phyloP scores from a whole-genome alignment of 2,888 invertebrate species.

The Drosophila trichaetosa region DNA sequence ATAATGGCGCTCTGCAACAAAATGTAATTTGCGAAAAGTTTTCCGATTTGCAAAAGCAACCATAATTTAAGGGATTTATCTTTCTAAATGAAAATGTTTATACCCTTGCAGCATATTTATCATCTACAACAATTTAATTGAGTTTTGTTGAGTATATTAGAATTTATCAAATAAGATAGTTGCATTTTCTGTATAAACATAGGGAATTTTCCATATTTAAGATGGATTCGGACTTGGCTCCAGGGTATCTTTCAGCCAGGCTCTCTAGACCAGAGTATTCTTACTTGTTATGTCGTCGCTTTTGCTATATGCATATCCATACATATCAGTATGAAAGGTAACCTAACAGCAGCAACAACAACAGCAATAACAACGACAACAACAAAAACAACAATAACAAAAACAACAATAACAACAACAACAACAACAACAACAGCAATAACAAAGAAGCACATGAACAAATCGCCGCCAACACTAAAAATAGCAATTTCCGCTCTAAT shows the following conservation, averaged over 20 bases:
- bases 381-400: conserved; percentile 9
- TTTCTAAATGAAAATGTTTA: too few species aligned
- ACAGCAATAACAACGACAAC: neutral
- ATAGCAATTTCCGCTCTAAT: conserved; percentile 81
- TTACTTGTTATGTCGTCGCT: conserved; percentile 12
- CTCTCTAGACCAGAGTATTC: neutral
- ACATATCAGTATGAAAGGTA: conserved; percentile 5
- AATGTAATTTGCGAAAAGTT: neutral
- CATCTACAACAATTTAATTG: too few species aligned
- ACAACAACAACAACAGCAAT: conserved; percentile 8
- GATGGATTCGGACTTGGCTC: neutral
- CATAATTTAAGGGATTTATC: too few species aligned
- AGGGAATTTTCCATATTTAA: neutral
- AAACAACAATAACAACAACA: neutral
- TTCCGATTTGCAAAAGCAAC: too few species aligned
- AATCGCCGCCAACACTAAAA: conserved; percentile 72
- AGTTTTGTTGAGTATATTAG: too few species aligned
- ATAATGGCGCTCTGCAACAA: neutral
- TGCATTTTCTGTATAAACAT: neutral
- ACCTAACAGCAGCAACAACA: conserved; percentile 8
- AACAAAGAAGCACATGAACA: conserved; percentile 34
- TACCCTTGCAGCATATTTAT: too few species aligned
- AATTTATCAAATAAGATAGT: neutral
- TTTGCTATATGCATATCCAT: conserved; percentile 16
- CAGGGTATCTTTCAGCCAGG: neutral